Conservation (phyloP, 2,797 vertebrate species). For the Myioborus melanocephalus region DNA sequence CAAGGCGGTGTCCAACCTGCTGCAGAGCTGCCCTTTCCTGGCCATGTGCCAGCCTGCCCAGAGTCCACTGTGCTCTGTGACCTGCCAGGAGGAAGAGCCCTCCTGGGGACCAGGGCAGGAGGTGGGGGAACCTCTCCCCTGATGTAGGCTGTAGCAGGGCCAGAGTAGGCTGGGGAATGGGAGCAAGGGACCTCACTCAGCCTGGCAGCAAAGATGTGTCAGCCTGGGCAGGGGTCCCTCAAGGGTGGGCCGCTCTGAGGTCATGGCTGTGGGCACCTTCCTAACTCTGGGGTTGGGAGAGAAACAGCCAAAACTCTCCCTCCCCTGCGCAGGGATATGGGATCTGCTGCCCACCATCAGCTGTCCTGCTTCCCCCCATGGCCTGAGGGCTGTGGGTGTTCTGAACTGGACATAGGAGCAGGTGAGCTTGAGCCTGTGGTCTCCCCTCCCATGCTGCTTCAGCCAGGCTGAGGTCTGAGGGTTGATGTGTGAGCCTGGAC, state of each 20-base stretch:
- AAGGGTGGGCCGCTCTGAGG: accelerated
- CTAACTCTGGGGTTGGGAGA: not conserved
- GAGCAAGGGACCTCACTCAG: not conserved
- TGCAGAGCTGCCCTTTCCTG: not conserved
- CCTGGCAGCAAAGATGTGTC: accelerated
- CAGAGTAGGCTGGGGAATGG: not conserved
- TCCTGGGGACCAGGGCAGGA: accelerated
- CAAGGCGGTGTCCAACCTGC: accelerated
- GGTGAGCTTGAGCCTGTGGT: accelerated
- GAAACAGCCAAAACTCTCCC: not conserved
- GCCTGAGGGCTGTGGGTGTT: accelerated
- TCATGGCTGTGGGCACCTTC: not conserved
- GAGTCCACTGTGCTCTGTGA: not conserved
- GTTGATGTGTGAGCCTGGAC: not conserved
- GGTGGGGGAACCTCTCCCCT: not conserved
- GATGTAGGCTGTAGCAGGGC: accelerated
- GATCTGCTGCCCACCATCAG: accelerated
- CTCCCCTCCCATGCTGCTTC: not conserved
- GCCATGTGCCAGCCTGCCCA: not conserved
- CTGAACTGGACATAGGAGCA: not conserved
- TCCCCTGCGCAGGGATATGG: accelerated
- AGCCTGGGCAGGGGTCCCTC: not conserved
- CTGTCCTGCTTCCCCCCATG: not conserved
- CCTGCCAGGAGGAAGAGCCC: not conserved
- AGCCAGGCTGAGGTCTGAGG: not conserved